These are phyloP conservation scores for Allacma fusca DNA, from an alignment of 2,888 invertebrate species.

Conservation along the genomic window DNA sequence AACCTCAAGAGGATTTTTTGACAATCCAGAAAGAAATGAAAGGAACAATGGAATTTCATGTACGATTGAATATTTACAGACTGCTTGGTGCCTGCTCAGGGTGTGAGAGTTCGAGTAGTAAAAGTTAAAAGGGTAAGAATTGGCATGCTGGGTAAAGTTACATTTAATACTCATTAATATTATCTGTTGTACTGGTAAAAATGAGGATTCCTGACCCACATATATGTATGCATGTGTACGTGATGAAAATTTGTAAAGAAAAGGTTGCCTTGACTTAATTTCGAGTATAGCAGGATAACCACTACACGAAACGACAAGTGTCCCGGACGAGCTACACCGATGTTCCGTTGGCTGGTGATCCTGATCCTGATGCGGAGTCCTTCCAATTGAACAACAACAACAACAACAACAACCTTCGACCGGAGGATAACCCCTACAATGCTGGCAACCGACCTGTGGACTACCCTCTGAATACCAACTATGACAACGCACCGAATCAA, in stretches of 20 bases:
- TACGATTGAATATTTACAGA: conserved; percentile 41
- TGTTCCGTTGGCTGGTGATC: conserved; percentile 49
- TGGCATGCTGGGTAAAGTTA: not conserved
- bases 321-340: conserved; percentile 56
- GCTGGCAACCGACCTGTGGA: conserved; percentile 37
- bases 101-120: conserved; percentile 49
- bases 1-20: too few relatives aligned
- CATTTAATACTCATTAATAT: conserved; percentile 10
- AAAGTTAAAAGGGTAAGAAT: conserved; percentile 50
- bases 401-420: not conserved
- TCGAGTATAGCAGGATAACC: conserved; percentile 25
- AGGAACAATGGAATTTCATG: not conserved
- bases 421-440: conserved; percentile 44
- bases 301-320: conserved; percentile 41
- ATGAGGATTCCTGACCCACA: not conserved
- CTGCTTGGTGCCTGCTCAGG: conserved; percentile 47
- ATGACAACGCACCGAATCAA: too few relatives aligned
- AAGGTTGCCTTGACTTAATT: conserved; percentile 15
- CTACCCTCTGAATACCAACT: conserved; percentile 27
- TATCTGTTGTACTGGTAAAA: not conserved
- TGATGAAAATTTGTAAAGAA: conserved; percentile 4
- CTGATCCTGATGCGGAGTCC: conserved; percentile 40
- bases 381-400: conserved; percentile 19
- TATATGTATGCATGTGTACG: not conserved
- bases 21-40: not conserved